Conservation (phyloP, 2,888 invertebrate genomes). For the Fragum sueziense region DNA sequence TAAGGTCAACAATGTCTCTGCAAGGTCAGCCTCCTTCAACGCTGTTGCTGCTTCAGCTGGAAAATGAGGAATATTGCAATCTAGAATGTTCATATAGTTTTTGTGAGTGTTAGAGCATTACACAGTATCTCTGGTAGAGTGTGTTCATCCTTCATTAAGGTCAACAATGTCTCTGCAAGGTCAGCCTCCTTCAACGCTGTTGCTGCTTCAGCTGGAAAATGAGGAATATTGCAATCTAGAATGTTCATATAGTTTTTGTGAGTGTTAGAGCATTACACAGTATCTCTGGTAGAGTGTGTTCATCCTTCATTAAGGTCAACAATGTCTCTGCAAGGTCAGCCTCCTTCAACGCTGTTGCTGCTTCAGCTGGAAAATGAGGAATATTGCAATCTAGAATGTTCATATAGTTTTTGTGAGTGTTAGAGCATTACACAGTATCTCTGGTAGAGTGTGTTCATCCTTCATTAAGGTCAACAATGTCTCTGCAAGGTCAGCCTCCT, state of each 20-base stretch:
- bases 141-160: conserved; percentile 68
- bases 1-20: conserved; percentile 70
- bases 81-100: conserved; percentile 66
- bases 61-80: no score
- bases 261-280: conserved; percentile 76
- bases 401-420: conserved; percentile 72
- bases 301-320: conserved; percentile 68
- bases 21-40: conserved; percentile 73
- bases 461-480: conserved; percentile 71
- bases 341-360: conserved; percentile 71
- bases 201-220: conserved; percentile 73
- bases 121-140: conserved; percentile 76
- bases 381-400: no score
- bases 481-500: conserved; percentile 73
- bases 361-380: conserved; percentile 73
- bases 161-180: conserved; percentile 70
- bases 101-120: conserved; percentile 76
- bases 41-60: conserved; percentile 73
- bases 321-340: conserved; percentile 74
- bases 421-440: conserved; percentile 77
- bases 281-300: conserved; percentile 74
- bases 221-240: no score
- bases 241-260: conserved; percentile 67
- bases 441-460: conserved; percentile 69
- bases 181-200: conserved; percentile 73